Evolutionary conservation across 1,140 invertebrate genomes (phyloP).

Genomic region (Nebria ingens): DNA sequence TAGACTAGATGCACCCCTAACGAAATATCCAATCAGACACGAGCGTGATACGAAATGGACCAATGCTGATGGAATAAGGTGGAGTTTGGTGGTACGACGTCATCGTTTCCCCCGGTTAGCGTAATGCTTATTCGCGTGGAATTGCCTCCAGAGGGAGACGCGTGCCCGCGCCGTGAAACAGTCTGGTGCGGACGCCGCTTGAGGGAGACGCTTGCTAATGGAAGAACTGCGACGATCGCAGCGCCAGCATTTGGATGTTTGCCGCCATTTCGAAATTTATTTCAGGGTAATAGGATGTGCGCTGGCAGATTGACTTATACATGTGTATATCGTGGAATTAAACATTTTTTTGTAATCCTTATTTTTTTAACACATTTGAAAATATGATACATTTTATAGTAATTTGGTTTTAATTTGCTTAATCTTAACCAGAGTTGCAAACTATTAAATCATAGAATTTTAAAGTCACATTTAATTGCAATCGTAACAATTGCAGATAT

Average conservation of each 20-base stretch:
- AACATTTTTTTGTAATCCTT: too few species aligned
- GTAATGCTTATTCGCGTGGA: slow-evolving; percentile 30
- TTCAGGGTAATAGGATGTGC: neutral
- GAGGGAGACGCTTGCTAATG: slow-evolving; percentile 26
- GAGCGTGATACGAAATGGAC: neutral
- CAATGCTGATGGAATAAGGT: neutral
- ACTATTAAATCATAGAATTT: too few species aligned
- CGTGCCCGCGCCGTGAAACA: slow-evolving; percentile 13
- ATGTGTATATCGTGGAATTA: neutral
- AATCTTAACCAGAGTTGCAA: too few species aligned
- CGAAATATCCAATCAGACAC: neutral
- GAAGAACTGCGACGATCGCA: slow-evolving; percentile 10
- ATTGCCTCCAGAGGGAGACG: slow-evolving; percentile 30
- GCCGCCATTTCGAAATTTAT: neutral
- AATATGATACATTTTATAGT: too few species aligned
- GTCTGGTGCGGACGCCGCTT: slow-evolving; percentile 18
- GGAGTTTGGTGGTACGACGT: slow-evolving; percentile 9
- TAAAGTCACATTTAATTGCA: too few species aligned
- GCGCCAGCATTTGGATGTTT: slow-evolving; percentile 14
- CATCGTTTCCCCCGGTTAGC: slow-evolving; percentile 27
- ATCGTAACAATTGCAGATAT: too few species aligned
- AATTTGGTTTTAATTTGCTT: too few species aligned
- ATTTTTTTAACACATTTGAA: too few species aligned
- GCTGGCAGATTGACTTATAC: neutral
- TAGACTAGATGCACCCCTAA: too few species aligned